Evolutionary conservation across 2,797 vertebrate species (phyloP).

Genomic region (Neostethus bicornis): DNA sequence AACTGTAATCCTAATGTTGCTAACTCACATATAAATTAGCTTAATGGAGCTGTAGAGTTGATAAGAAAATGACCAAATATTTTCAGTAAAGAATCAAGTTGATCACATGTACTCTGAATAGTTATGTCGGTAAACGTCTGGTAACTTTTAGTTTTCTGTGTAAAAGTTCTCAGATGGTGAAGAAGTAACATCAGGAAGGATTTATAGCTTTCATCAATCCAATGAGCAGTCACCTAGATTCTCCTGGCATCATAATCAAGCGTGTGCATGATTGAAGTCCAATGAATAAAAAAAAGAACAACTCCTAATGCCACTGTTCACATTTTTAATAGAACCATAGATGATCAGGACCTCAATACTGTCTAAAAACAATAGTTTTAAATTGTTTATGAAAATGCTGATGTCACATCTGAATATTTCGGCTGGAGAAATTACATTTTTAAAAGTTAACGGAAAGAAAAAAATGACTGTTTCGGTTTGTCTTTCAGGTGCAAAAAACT

Average conservation of each 20-base stretch:
- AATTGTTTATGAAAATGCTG: conserved; percentile 79
- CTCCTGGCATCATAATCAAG: conserved; percentile 6
- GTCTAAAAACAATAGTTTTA: conserved; percentile 28
- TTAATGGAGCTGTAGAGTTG: background rate
- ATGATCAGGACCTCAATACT: conserved; percentile 46
- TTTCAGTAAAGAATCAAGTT: background rate
- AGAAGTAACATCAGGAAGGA: background rate
- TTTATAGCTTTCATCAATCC: background rate
- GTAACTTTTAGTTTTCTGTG: background rate
- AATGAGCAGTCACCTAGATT: conserved; percentile 39
- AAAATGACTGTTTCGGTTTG: conserved; percentile 73
- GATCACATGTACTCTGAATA: too few relatives aligned
- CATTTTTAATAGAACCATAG: too few relatives aligned
- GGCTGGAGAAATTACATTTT: conserved; percentile 91
- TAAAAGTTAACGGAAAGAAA: conserved; percentile 82
- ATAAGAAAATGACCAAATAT: background rate
- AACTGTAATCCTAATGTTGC: conserved; percentile 4
- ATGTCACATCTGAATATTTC: conserved; percentile 96
- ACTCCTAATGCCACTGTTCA: conserved; percentile 64
- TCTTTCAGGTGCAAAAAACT: conserved; percentile 54
- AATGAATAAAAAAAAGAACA: conserved; percentile 35
- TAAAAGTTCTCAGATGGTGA: conserved; percentile 27
- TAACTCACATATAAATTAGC: background rate
- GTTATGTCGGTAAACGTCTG: background rate
- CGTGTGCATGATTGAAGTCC: conserved; percentile 6